These are phyloP conservation scores for Propithecus deckenii DNA, from an alignment of 2,797 vertebrate genomes.

Conservation along the genomic window DNA sequence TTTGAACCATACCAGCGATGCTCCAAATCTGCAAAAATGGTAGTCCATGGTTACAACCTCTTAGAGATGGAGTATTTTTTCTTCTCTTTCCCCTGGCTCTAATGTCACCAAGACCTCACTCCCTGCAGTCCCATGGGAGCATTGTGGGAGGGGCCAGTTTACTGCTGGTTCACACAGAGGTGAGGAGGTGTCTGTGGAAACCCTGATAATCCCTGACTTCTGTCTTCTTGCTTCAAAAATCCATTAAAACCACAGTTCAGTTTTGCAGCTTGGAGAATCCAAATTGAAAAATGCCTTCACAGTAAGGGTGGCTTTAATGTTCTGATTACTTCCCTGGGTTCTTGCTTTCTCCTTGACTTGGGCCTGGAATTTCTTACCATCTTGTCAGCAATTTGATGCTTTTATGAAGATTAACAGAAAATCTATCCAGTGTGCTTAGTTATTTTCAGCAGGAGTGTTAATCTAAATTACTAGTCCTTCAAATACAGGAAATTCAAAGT, in stretches of 20 bases:
- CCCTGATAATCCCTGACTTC: neutral
- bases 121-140: too few relatives aligned
- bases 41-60: neutral
- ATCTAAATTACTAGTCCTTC: neutral
- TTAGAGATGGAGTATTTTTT: neutral
- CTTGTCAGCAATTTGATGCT: neutral
- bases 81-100: neutral
- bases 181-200: neutral
- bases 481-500: slow-evolving; percentile 4
- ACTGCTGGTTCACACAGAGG: neutral
- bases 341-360: neutral
- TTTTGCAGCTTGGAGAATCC: neutral
- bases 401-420: neutral
- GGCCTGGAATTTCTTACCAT: neutral
- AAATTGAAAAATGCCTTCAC: neutral
- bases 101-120: neutral
- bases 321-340: neutral
- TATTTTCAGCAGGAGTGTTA: slow-evolving; percentile 11
- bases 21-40: neutral
- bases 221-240: neutral
- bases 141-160: neutral
- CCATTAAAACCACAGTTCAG: neutral
- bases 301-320: neutral
- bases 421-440: neutral
- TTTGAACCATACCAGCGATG: neutral